A percentile compares a stretch with the other conserved stretches of the same genome.
Conservation (phyloP, 2,888 invertebrate genomes). For the Pilophorus perplexus region DNA sequence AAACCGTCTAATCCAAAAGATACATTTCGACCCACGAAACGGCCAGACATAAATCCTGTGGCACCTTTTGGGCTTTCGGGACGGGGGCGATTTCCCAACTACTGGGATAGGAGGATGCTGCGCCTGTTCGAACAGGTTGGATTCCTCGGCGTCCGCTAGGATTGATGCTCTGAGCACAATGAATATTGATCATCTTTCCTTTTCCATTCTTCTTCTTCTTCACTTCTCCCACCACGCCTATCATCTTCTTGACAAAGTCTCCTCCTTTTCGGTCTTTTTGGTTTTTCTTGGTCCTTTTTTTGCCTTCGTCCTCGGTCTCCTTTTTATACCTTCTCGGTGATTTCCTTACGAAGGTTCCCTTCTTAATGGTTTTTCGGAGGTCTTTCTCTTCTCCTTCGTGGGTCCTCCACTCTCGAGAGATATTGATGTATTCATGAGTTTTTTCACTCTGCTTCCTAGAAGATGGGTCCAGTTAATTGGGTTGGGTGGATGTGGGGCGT, state of each 20-base stretch:
- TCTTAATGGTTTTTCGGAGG: slow-evolving; percentile 12
- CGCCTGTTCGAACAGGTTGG: neutral
- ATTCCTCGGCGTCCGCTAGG: slow-evolving; percentile 28
- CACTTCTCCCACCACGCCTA: too few species aligned
- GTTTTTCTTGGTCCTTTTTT: neutral
- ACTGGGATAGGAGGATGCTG: neutral
- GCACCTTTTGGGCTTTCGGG: neutral
- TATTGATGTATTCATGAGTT: slow-evolving; percentile 34
- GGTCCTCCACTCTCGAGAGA: neutral
- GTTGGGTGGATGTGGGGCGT: slow-evolving; percentile 4
- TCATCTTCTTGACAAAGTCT: slow-evolving; percentile 26
- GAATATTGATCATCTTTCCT: slow-evolving; percentile 31
- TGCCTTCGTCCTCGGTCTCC: neutral
- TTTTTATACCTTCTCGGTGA: neutral
- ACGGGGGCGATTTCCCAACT: slow-evolving; percentile 8
- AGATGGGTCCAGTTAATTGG: slow-evolving; percentile 21
- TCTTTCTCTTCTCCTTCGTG: neutral
- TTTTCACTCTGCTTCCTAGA: slow-evolving; percentile 9
- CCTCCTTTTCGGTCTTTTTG: slow-evolving; percentile 11
- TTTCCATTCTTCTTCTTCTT: neutral
- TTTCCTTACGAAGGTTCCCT: too few species aligned
- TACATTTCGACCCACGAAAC: too few species aligned
- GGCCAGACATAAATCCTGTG: neutral
- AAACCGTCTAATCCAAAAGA: too few species aligned
- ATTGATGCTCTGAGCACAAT: slow-evolving; percentile 29